Conservation (phyloP, 2,797 vertebrate genomes). For the Parambassis ranga region DNA sequence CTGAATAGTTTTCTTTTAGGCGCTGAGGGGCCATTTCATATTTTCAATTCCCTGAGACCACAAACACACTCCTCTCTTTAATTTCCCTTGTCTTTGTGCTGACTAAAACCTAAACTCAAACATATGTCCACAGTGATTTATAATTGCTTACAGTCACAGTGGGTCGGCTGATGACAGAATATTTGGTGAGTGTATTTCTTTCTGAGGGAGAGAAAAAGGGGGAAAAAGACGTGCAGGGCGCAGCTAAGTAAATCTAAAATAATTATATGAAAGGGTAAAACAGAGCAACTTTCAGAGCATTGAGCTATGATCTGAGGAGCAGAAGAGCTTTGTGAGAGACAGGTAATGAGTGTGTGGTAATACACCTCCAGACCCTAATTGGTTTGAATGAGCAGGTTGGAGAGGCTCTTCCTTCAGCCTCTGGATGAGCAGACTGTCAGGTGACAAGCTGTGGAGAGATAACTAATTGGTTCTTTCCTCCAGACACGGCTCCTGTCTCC, state of each 20-base stretch:
- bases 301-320: conserved; percentile 48
- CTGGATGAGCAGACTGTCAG: conserved; percentile 67
- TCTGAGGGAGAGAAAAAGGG: neutral
- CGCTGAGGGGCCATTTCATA: conserved; percentile 7
- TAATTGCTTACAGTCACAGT: conserved; percentile 31
- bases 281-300: conserved; percentile 21
- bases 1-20: conserved; percentile 32
- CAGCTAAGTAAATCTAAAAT: neutral
- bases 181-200: conserved; percentile 29
- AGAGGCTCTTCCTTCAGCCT: conserved; percentile 67
- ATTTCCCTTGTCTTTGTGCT: conserved; percentile 7
- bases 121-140: conserved; percentile 30
- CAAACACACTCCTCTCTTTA: neutral
- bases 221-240: neutral
- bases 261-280: conserved; percentile 23
- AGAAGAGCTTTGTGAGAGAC: conserved; percentile 43
- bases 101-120: conserved; percentile 23
- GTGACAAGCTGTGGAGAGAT: conserved; percentile 57
- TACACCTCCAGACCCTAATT: conserved; percentile 70
- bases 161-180: conserved; percentile 38
- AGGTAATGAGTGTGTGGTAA: conserved; percentile 71
- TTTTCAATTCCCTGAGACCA: conserved; percentile 25
- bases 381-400: conserved; percentile 68
- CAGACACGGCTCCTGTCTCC: conserved; percentile 31
- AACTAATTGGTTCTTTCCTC: conserved; percentile 68